A percentile compares a stretch with the other conserved stretches of the same genome.
These are phyloP conservation scores for Papilio protenor DNA, from an alignment of 2,888 invertebrate genomes.

Conservation along the genomic window DNA sequence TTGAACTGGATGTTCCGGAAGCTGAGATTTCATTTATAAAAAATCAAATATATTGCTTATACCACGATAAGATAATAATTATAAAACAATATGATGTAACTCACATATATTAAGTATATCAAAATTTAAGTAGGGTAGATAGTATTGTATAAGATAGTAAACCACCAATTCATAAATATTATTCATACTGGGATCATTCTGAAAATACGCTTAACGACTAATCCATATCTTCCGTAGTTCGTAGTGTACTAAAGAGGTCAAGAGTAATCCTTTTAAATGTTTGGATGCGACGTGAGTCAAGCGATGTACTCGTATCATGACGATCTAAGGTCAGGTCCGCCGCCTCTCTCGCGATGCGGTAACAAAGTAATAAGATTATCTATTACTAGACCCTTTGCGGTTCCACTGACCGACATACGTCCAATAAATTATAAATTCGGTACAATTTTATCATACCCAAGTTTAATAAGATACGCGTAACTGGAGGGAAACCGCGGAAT, in stretches of 20 bases:
- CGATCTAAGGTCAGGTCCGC: slow-evolving; percentile 5
- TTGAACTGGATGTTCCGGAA: not conserved
- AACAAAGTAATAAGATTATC: slow-evolving; percentile 13
- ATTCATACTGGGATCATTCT: not conserved
- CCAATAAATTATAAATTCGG: not conserved
- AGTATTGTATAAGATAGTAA: not conserved
- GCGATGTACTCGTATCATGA: slow-evolving; percentile 8
- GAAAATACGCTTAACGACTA: slow-evolving; percentile 5
- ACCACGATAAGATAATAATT: slow-evolving; percentile 14
- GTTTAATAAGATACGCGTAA: too few relatives aligned
- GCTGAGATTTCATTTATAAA: not conserved
- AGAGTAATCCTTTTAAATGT: slow-evolving; percentile 6
- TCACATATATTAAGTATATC: not conserved
- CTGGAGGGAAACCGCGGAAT: too few relatives aligned
- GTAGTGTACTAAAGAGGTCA: slow-evolving; percentile 17
- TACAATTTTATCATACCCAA: not conserved
- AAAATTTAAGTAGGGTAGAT: not conserved
- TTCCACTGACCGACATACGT: not conserved
- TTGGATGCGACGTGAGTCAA: not conserved
- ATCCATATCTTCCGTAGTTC: not conserved
- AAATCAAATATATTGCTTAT: slow-evolving; percentile 10
- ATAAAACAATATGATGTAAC: slow-evolving; percentile 3
- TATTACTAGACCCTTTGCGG: not conserved
- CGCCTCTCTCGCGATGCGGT: not conserved
- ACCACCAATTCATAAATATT: not conserved